phyloP scores from a whole-genome alignment of 2,888 invertebrate species.

The Aspidiotus rigidus region DNA sequence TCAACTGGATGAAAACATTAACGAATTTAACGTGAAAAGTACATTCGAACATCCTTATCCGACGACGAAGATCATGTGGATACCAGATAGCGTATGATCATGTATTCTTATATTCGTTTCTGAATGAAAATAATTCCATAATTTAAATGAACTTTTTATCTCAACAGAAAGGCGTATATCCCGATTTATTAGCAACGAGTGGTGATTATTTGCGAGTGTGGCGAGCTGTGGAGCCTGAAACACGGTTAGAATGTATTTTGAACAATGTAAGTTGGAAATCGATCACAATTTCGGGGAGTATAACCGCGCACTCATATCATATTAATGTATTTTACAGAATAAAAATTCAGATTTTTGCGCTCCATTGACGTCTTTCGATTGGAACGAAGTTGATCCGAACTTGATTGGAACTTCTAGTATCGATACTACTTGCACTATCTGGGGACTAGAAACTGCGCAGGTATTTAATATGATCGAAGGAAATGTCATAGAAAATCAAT shows the following conservation, averaged over 20 bases:
- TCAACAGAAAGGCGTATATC: constrained; percentile 63
- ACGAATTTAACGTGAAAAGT: constrained; percentile 91
- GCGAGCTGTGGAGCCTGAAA: constrained; percentile 89
- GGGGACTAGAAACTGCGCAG: constrained; percentile 94
- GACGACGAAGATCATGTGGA: constrained; percentile 99
- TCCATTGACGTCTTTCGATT: constrained; percentile 96
- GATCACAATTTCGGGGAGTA: too few relatives aligned
- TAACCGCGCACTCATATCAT: too few relatives aligned
- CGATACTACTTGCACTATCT: constrained; percentile 98
- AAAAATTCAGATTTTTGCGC: constrained; percentile 99
- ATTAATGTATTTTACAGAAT: constrained; percentile 50
- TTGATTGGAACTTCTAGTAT: constrained; percentile 96
- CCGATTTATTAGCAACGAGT: constrained; percentile 88
- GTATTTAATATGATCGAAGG: constrained; percentile 42
- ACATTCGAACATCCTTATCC: constrained; percentile 99
- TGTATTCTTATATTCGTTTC: neutral
- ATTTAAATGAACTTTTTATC: too few relatives aligned
- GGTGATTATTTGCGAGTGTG: constrained; percentile 95
- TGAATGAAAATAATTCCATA: neutral
- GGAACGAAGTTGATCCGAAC: constrained; percentile 99
- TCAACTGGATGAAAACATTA: constrained; percentile 92
- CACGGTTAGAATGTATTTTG: constrained; percentile 86
- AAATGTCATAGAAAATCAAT: too few relatives aligned
- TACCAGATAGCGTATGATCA: constrained; percentile 76
- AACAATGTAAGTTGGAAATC: constrained; percentile 59